phyloP scores from a whole-genome alignment of 2,797 vertebrate species.

The Chelidonichthys spinosus region DNA sequence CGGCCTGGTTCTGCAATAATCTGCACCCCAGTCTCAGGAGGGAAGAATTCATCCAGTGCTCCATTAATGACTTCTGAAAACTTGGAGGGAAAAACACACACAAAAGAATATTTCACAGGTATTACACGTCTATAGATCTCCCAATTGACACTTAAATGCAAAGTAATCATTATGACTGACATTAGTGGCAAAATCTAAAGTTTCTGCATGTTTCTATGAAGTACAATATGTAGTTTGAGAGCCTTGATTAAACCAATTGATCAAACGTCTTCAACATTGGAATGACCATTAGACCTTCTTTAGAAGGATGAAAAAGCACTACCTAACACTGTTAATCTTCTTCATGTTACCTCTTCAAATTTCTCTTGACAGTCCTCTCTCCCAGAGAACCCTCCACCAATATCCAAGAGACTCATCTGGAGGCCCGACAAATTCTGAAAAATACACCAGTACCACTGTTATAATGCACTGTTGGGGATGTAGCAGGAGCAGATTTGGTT shows the following conservation, averaged over 20 bases:
- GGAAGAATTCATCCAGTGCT: slow-evolving; percentile 86
- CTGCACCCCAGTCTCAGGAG: slow-evolving; percentile 79
- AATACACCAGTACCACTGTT: not conserved
- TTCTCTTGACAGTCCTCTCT: slow-evolving; percentile 63
- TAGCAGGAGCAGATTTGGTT: no score
- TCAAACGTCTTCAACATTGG: not conserved
- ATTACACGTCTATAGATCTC: not conserved
- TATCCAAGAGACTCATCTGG: not conserved
- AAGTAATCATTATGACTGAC: not conserved
- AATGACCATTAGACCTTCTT: no score
- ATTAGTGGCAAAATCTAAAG: not conserved
- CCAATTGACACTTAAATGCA: not conserved
- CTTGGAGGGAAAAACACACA: slow-evolving; percentile 52
- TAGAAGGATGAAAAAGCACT: not conserved
- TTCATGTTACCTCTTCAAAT: slow-evolving; percentile 82
- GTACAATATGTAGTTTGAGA: not conserved
- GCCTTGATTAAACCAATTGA: not conserved
- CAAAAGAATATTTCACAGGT: not conserved
- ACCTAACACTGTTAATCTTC: not conserved
- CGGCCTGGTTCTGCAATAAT: slow-evolving; percentile 83
- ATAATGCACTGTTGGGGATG: not conserved
- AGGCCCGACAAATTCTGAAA: not conserved
- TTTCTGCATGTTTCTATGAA: not conserved
- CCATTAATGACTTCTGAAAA: slow-evolving; percentile 75
- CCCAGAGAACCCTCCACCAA: slow-evolving; percentile 15